Conservation (phyloP, 2,797 vertebrate species). For the Diplodus sargus region DNA sequence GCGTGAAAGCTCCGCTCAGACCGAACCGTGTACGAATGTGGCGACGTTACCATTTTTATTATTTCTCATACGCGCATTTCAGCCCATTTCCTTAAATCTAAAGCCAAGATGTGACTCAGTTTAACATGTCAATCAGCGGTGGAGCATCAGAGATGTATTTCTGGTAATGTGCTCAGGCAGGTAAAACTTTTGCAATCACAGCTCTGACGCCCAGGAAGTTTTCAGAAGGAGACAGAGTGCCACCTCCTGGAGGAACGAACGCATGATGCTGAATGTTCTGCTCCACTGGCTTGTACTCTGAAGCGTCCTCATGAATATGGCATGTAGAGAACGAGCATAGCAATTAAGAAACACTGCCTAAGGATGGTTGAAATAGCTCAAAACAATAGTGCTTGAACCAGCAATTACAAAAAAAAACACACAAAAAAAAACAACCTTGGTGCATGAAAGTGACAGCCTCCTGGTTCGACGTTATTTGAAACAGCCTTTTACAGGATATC, state of each 20-base stretch:
- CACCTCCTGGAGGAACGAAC: constrained; percentile 68
- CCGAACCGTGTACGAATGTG: constrained; percentile 25
- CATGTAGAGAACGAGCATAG: constrained; percentile 7
- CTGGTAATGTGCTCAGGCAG: constrained; percentile 29
- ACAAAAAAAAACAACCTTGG: not conserved
- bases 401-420: not conserved
- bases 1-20: constrained; percentile 28
- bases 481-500: not conserved
- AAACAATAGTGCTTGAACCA: not conserved
- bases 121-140: constrained; percentile 12
- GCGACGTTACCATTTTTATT: constrained; percentile 13
- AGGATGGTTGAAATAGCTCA: constrained; percentile 10
- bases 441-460: not conserved
- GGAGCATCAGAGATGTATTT: constrained; percentile 36
- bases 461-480: not conserved
- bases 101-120: constrained; percentile 23
- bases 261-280: constrained; percentile 21
- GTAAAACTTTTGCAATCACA: constrained; percentile 28
- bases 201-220: constrained; percentile 14
- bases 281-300: not conserved
- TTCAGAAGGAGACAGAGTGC: constrained; percentile 73
- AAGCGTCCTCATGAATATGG: constrained; percentile 21
- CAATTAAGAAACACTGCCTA: not conserved
- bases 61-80: constrained; percentile 18
- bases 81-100: not conserved